A percentile compares a stretch with the other conserved stretches of the same genome.
Evolutionary conservation across 2,797 vertebrate genomes (phyloP).

Genomic region (Lophotriccus pileatus): DNA sequence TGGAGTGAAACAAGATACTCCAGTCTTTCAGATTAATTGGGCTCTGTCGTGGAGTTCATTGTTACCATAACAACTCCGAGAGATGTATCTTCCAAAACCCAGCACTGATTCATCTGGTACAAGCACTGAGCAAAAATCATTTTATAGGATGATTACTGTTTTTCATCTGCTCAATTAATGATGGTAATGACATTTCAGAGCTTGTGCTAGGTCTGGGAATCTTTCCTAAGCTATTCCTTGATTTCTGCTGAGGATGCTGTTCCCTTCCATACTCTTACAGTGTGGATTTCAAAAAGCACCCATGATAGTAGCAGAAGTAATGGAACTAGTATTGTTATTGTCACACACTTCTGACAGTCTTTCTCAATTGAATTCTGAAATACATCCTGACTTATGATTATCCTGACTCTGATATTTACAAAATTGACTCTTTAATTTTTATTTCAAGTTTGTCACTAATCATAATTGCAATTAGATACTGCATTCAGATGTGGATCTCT

Average conservation of each 20-base stretch:
- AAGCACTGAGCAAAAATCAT: not conserved
- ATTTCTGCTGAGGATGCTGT: not conserved
- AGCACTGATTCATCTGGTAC: not conserved
- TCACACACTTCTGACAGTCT: not conserved
- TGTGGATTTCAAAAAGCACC: not conserved
- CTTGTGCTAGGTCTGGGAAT: not conserved
- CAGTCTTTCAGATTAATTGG: constrained; percentile 43
- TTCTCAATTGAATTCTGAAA: not conserved
- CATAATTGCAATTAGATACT: not conserved
- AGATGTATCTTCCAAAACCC: constrained; percentile 33
- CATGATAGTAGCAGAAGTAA: not conserved
- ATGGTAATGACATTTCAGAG: constrained; percentile 2
- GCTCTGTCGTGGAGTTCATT: not conserved
- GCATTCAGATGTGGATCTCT: not conserved
- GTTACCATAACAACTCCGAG: constrained; percentile 65
- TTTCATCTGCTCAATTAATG: constrained; percentile 2
- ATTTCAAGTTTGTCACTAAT: not conserved
- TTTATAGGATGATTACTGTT: not conserved
- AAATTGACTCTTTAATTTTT: not conserved
- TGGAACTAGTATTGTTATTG: not conserved
- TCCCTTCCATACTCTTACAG: not conserved
- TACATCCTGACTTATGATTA: not conserved
- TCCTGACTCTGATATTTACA: not conserved
- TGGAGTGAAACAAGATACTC: constrained; percentile 1
- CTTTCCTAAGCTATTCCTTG: not conserved